Evolutionary conservation across 1,140 invertebrate species (phyloP).

Genomic region (Copidosoma floridanum): DNA sequence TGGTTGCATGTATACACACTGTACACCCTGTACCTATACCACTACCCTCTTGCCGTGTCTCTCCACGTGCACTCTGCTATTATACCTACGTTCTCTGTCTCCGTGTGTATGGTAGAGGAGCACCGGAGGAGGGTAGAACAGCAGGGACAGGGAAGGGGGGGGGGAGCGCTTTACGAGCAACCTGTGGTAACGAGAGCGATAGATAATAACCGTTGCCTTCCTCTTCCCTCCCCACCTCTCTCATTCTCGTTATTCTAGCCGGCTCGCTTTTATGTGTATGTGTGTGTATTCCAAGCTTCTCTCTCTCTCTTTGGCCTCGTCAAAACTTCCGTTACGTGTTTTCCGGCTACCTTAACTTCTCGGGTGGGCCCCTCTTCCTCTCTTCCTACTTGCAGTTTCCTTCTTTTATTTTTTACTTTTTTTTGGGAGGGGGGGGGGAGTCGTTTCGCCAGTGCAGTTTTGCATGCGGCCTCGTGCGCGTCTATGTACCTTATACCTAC

Average conservation of each 20-base stretch:
- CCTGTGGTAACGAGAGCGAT: conserved; percentile 60
- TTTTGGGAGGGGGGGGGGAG: conserved; percentile 8
- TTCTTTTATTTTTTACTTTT: too few relatives aligned
- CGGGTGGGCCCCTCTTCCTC: background rate
- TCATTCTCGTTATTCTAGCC: conserved; percentile 24
- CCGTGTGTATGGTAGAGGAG: too few relatives aligned
- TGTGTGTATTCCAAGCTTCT: background rate
- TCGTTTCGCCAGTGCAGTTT: conserved; percentile 17
- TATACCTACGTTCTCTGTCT: conserved; percentile 32
- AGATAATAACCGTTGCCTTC: conserved; percentile 54
- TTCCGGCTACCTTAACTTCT: conserved; percentile 2
- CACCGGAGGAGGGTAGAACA: too few relatives aligned
- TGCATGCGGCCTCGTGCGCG: background rate
- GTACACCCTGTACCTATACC: too few relatives aligned
- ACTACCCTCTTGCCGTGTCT: conserved; percentile 32
- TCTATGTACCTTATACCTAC: too few relatives aligned
- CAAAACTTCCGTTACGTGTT: conserved; percentile 9
- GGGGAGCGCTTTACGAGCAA: conserved; percentile 57
- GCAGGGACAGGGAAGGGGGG: too few relatives aligned
- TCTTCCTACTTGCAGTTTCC: conserved; percentile 12
- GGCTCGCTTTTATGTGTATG: background rate
- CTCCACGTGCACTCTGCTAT: conserved; percentile 22
- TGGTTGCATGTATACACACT: too few relatives aligned
- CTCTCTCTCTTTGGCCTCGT: conserved; percentile 3
- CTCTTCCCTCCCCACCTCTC: conserved; percentile 31